Percentiles rank a stretch among this genome's conserved stretches.
Conservation (phyloP, 2,113 vertebrate genomes). For the Malurus alboscapulatus region DNA sequence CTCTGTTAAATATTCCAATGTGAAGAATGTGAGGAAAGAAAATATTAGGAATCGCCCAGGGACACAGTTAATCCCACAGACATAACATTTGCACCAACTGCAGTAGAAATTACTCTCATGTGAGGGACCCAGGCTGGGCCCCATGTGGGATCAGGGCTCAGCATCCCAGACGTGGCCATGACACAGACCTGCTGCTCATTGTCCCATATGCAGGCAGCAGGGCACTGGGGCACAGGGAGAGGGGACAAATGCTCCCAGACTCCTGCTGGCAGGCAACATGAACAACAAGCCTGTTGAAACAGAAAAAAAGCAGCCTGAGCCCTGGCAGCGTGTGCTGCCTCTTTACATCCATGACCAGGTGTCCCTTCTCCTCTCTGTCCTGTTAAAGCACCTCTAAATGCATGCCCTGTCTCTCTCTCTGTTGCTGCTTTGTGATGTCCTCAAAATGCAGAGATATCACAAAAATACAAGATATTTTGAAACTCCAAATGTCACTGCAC, state of each 20-base stretch:
- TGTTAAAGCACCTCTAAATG: not conserved
- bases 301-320: not conserved
- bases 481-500: not conserved
- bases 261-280: not conserved
- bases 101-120: not conserved
- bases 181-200: not conserved
- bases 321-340: not conserved
- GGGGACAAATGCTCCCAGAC: not conserved
- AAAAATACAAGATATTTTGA: not conserved
- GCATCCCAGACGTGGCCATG: rapidly evolving
- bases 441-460: not conserved
- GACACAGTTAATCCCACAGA: slow-evolving; percentile 38
- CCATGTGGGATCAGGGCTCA: not conserved
- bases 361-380: not conserved
- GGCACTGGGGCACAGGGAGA: not conserved
- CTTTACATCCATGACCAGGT: not conserved
- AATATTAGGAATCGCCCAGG: slow-evolving; percentile 39
- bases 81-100: not conserved
- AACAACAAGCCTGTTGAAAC: not conserved
- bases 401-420: not conserved
- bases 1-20: slow-evolving; percentile 49
- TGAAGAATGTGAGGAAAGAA: slow-evolving; percentile 49
- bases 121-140: not conserved
- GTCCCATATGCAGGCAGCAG: rapidly evolving
- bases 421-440: not conserved